phyloP scores from a whole-genome alignment of 2,797 vertebrate genomes.

The Pangasius larnaudii region DNA sequence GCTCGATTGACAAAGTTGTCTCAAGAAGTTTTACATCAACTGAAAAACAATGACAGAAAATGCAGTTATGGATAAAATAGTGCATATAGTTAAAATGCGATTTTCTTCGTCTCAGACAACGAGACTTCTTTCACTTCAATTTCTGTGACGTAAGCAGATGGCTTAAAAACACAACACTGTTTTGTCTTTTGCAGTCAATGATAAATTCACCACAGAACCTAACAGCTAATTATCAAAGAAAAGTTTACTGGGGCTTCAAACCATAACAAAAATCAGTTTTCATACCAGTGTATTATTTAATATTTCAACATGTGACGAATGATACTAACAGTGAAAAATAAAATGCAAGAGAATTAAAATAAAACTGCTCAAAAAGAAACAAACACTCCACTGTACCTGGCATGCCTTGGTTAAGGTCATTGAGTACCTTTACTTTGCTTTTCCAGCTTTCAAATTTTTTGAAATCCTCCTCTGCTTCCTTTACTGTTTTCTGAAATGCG shows the following conservation, averaged over 20 bases:
- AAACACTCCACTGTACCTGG: constrained; percentile 1
- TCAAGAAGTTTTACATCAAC: constrained; percentile 34
- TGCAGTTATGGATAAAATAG: neutral
- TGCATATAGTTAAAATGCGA: neutral
- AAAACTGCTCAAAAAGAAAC: neutral
- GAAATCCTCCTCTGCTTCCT: constrained; percentile 18
- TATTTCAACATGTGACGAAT: neutral
- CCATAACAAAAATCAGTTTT: neutral
- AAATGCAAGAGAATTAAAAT: neutral
- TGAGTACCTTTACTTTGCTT: constrained; percentile 24
- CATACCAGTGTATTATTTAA: neutral
- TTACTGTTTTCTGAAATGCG: neutral
- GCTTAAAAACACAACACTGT: neutral
- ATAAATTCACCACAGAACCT: neutral
- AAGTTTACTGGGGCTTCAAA: neutral
- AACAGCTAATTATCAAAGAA: neutral
- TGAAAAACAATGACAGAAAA: constrained; percentile 15
- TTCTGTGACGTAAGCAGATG: neutral
- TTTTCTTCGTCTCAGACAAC: neutral
- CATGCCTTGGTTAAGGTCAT: constrained; percentile 10
- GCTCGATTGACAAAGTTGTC: constrained; percentile 4
- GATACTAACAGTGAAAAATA: neutral
- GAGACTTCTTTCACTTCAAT: neutral
- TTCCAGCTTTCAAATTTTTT: neutral
- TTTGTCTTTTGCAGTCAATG: neutral